Conservation (phyloP, 2,888 invertebrate genomes). For the Amblyjoppa proteus region DNA sequence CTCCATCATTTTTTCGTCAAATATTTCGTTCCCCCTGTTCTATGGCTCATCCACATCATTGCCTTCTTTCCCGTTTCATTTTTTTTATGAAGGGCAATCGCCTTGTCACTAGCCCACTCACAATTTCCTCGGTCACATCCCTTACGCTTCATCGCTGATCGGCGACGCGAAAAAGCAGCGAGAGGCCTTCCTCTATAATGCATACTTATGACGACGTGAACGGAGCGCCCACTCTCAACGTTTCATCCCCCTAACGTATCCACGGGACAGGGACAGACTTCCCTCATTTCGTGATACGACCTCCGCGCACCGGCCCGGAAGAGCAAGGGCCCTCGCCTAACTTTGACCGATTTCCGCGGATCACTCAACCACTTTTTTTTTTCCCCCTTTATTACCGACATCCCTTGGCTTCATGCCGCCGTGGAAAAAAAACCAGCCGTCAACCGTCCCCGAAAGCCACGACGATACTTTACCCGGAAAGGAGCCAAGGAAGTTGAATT, state of each 20-base stretch:
- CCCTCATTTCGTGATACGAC: slow-evolving; percentile 57
- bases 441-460: slow-evolving; percentile 33
- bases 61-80: neutral
- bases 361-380: slow-evolving; percentile 67
- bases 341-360: slow-evolving; percentile 70
- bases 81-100: slow-evolving; percentile 33
- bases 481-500: slow-evolving; percentile 27
- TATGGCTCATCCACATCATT: neutral
- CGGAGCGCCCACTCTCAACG: slow-evolving; percentile 51
- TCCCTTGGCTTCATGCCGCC: slow-evolving; percentile 22
- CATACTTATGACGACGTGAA: slow-evolving; percentile 63
- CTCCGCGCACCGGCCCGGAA: slow-evolving; percentile 59
- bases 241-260: slow-evolving; percentile 42
- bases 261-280: slow-evolving; percentile 47
- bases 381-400: slow-evolving; percentile 14
- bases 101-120: slow-evolving; percentile 45
- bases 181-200: slow-evolving; percentile 53
- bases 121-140: slow-evolving; percentile 42
- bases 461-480: slow-evolving; percentile 19
- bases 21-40: neutral
- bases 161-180: slow-evolving; percentile 65
- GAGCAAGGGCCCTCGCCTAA: slow-evolving; percentile 58
- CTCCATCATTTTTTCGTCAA: neutral
- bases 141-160: slow-evolving; percentile 47
- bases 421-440: slow-evolving; percentile 46